Conservation (phyloP, 2,797 vertebrate species). For the Semotilus atromaculatus region DNA sequence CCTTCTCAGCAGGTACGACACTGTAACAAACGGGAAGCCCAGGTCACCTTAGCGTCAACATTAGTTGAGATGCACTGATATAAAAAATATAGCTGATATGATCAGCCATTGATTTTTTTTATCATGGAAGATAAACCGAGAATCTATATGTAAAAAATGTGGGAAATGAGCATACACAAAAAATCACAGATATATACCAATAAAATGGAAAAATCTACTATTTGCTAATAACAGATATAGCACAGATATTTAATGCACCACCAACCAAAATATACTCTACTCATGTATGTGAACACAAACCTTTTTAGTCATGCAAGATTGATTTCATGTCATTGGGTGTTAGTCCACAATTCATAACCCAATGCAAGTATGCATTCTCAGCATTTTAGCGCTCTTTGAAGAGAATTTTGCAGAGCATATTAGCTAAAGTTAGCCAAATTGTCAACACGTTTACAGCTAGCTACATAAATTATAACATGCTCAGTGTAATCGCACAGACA, state of each 20-base stretch:
- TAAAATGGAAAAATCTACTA: neutral
- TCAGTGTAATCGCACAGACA: neutral
- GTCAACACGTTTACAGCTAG: neutral
- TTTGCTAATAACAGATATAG: neutral
- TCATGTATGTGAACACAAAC: neutral
- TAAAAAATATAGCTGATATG: neutral
- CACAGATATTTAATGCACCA: neutral
- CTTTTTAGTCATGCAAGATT: neutral
- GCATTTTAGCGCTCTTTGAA: neutral
- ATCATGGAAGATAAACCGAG: neutral
- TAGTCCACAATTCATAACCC: neutral
- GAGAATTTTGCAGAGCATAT: neutral
- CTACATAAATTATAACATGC: neutral
- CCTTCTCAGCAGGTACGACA: slow-evolving; percentile 61
- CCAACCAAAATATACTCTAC: neutral
- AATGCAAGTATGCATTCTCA: neutral
- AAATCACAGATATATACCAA: neutral
- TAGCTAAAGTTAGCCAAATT: neutral
- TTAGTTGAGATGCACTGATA: neutral
- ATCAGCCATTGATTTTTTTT: neutral
- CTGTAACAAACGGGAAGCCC: neutral
- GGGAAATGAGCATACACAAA: neutral
- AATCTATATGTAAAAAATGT: neutral
- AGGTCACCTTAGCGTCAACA: neutral
- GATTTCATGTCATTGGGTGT: neutral